Percentiles rank a stretch among this genome's conserved stretches.
These are phyloP conservation scores for Phoxinus phoxinus DNA, from an alignment of 2,113 vertebrate species.

Conservation along the genomic window DNA sequence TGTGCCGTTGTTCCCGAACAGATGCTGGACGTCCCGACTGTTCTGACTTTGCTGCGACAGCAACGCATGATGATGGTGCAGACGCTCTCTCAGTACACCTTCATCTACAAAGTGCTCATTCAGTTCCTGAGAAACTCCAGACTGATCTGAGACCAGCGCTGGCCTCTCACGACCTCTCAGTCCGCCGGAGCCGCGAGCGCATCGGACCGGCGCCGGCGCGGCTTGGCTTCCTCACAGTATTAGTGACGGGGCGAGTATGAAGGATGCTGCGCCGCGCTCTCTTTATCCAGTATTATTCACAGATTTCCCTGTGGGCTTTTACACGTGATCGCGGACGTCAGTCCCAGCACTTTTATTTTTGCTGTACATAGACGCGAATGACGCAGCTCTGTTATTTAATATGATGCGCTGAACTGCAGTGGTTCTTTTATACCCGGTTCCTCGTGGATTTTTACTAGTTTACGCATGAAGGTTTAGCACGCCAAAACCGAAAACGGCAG, in stretches of 20 bases:
- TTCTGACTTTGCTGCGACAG: conserved; percentile 83
- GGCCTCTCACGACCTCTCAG: too few species aligned
- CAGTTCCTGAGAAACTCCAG: conserved; percentile 94
- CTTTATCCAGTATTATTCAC: conserved; percentile 75
- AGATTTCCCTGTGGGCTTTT: conserved; percentile 64
- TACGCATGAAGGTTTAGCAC: conserved; percentile 45
- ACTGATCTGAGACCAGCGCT: conserved; percentile 82
- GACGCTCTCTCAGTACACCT: conserved; percentile 93
- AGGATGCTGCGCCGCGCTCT: conserved; percentile 51
- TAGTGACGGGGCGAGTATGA: conserved; percentile 54
- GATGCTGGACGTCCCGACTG: conserved; percentile 87
- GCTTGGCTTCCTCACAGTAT: conserved; percentile 52
- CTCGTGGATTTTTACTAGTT: conserved; percentile 37
- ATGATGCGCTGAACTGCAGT: conserved; percentile 50
- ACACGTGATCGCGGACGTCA: conserved; percentile 51
- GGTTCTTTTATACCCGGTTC: conserved; percentile 29
- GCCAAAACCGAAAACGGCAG: conserved; percentile 21
- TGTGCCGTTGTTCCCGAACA: conserved; percentile 62
- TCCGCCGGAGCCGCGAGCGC: neutral
- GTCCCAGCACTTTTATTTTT: conserved; percentile 74
- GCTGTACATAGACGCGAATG: conserved; percentile 70
- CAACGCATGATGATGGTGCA: conserved; percentile 99
- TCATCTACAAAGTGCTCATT: conserved; percentile 93
- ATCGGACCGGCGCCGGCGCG: neutral
- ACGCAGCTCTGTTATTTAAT: conserved; percentile 59